Percentiles rank a stretch among this genome's conserved stretches.
Conservation (phyloP, 1,140 invertebrate genomes). For the Metaphire vulgaris region DNA sequence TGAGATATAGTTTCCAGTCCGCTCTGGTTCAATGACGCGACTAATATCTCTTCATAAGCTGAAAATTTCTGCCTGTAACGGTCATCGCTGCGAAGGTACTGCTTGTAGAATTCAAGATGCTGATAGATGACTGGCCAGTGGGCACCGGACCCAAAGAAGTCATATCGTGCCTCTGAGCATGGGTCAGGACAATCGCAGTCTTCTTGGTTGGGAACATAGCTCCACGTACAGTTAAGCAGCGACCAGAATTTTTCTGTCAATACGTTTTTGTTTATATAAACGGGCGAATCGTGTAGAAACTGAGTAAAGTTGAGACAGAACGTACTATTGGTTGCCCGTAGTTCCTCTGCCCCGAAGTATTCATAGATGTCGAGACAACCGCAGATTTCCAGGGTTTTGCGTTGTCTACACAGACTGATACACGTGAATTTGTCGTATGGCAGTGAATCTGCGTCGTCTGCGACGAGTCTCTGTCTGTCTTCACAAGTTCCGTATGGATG, state of each 20-base stretch:
- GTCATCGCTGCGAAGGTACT: neutral
- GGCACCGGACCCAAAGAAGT: neutral
- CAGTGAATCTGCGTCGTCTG: neutral
- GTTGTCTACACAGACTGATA: neutral
- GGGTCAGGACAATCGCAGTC: neutral
- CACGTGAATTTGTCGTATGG: neutral
- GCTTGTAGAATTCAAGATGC: neutral
- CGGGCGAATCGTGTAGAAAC: neutral
- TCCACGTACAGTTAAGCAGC: neutral
- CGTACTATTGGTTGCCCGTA: neutral
- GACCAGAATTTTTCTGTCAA: neutral
- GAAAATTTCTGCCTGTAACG: neutral
- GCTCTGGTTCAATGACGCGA: neutral
- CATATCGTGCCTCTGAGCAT: neutral
- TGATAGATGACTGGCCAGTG: neutral
- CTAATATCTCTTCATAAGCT: neutral
- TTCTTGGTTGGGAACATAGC: neutral
- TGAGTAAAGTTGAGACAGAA: neutral
- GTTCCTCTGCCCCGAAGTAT: neutral
- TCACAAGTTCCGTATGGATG: neutral
- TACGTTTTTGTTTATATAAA: neutral
- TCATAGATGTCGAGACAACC: neutral
- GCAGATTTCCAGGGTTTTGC: neutral
- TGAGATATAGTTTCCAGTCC: neutral
- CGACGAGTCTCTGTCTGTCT: neutral